phyloP scores from a whole-genome alignment of 2,113 vertebrate genomes.

The Rhabdornis inornatus region DNA sequence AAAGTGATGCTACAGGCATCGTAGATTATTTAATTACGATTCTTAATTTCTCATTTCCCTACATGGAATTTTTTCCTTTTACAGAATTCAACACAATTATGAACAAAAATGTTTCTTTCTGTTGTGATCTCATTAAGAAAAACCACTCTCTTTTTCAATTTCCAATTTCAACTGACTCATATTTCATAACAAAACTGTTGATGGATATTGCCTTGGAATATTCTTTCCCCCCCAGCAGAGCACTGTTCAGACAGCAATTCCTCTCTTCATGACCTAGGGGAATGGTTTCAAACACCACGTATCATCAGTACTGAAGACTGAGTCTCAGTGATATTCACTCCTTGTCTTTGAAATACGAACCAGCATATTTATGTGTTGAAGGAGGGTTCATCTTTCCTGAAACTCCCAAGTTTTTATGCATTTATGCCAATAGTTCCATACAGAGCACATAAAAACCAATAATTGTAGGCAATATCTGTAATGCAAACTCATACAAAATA shows the following conservation, averaged over 20 bases:
- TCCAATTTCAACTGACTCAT: not conserved
- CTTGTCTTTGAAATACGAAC: not conserved
- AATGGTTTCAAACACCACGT: not conserved
- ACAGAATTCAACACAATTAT: not conserved
- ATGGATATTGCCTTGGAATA: not conserved
- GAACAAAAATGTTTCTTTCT: not conserved
- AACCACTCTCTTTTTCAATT: not conserved
- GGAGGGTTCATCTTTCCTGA: not conserved
- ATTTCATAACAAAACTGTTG: not conserved
- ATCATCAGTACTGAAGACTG: not conserved
- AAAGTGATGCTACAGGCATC: not conserved
- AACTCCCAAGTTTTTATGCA: not conserved
- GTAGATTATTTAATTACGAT: not conserved
- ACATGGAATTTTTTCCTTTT: not conserved
- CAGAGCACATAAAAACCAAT: not conserved
- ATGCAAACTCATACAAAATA: not conserved
- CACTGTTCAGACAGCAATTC: not conserved
- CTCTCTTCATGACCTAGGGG: not conserved
- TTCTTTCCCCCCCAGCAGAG: not conserved
- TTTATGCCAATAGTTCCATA: not conserved
- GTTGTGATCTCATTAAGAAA: not conserved
- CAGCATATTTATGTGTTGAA: not conserved
- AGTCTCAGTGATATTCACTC: not conserved
- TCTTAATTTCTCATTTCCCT: not conserved
- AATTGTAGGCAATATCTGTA: not conserved